These are phyloP conservation scores for Hyppa rectilinea DNA, from an alignment of 2,888 invertebrate genomes.

Conservation along the genomic window DNA sequence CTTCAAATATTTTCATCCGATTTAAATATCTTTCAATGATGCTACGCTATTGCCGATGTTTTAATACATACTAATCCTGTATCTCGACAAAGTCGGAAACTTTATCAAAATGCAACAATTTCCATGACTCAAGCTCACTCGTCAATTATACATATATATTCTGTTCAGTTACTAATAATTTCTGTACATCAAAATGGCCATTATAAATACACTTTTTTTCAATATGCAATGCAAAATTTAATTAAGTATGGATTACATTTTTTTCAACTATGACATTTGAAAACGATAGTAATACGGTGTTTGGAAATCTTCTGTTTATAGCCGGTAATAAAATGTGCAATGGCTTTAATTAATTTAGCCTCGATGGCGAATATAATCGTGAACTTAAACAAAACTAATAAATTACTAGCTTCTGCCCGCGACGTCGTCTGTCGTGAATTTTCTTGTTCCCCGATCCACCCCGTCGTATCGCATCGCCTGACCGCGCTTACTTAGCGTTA, in stretches of 20 bases:
- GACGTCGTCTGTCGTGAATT: no score
- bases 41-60: background rate
- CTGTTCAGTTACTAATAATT: background rate
- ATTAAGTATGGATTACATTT: conserved; percentile 2
- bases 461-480: no score
- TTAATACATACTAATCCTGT: background rate
- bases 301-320: conserved; percentile 17
- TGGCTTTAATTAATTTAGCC: conserved; percentile 18
- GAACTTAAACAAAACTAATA: background rate
- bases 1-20: background rate
- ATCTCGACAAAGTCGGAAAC: background rate
- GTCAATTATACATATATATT: background rate
- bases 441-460: no score
- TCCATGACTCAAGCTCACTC: background rate
- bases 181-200: background rate
- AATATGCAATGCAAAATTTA: background rate
- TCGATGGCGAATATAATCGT: background rate
- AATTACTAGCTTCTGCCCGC: no score
- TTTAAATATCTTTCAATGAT: background rate
- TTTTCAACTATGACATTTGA: conserved; percentile 26
- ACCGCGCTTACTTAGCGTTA: no score
- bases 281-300: conserved; percentile 9
- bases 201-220: background rate
- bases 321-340: conserved; percentile 34
- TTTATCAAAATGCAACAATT: background rate